These are phyloP conservation scores for Zosterops pallidus DNA, from an alignment of 2,113 vertebrate genomes.

Conservation along the genomic window DNA sequence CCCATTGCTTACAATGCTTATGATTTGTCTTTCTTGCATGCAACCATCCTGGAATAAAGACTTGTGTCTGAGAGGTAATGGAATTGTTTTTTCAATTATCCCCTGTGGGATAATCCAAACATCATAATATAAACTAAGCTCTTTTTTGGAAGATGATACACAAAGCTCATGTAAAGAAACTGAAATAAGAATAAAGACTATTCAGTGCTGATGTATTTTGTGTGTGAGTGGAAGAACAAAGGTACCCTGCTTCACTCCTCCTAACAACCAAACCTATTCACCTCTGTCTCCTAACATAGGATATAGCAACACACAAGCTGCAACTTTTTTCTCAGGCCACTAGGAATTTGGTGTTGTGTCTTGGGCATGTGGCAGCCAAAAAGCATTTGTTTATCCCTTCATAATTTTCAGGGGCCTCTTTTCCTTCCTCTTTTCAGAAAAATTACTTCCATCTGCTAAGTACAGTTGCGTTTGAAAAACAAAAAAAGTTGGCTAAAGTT, in stretches of 20 bases:
- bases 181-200: background rate
- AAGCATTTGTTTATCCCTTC: background rate
- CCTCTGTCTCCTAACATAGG: background rate
- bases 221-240: background rate
- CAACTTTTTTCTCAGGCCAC: background rate
- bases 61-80: background rate
- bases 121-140: background rate
- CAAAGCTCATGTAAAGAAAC: background rate
- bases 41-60: slow-evolving; percentile 3
- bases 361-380: background rate
- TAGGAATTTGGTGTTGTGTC: background rate
- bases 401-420: background rate
- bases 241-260: background rate
- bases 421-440: background rate
- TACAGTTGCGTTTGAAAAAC: background rate
- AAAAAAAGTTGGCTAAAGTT: background rate
- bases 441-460: slow-evolving; percentile 19
- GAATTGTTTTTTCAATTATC: slow-evolving; percentile 29
- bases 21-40: background rate
- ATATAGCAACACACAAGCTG: background rate
- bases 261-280: background rate
- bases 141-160: background rate
- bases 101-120: background rate
- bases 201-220: background rate
- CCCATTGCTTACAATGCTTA: background rate